Evolutionary conservation across 92 coral and sea anemone genomes (phyloP), one percentile per base, ranked within the genome.

Genomic region (Muricea muricata): DNA sequence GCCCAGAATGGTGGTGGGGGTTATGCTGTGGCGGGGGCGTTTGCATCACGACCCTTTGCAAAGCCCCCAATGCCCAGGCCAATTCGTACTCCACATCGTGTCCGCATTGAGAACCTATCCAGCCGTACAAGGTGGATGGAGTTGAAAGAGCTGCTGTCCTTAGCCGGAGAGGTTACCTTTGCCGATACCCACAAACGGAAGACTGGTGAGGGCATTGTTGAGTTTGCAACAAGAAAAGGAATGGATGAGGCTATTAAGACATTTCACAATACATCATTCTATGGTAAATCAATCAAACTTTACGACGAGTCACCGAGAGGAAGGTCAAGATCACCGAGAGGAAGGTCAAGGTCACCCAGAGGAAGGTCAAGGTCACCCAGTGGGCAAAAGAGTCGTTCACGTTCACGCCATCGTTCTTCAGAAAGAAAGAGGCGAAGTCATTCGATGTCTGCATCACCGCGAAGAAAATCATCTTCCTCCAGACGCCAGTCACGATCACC

Each of bases 111-210:
- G 82, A 96, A 96, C 86, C 90, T 96, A 10, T 94, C 99, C 8
- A 92, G 97, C 26, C 93, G 99, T 11, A 97, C 97, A 21, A 96
- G 93, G 66, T 96, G 99, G 99, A 86, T 94, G 48, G 99, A 96
- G 71, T 88, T 96, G 61, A 96, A 96, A 48, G 99, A 96, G 83
- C 87, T 91, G 81, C 90, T 96, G 97, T 93, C 91, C 61, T 85
- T 87, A 63, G 99, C 99, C 21, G 99, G 99, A 3, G 99, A 96
- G 26, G 99, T 96, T 9, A 94, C 98, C 63, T 96, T 93, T 92
- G 99, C 99, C 25, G 99, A 96, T 81, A 93, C 99, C 1, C 99
- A 96, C 87, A 88, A 97, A 69, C 81, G 99, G 28, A 92, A 88
- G 68, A 95, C 91, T 1, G 99, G 99, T 20, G 99, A 93, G 86